A percentile compares a stretch with the other conserved stretches of the same genome.
Conservation (phyloP, 30 jellyfish, hydroid and myxozoan species). For the Chrysaora quinquecirrha region DNA sequence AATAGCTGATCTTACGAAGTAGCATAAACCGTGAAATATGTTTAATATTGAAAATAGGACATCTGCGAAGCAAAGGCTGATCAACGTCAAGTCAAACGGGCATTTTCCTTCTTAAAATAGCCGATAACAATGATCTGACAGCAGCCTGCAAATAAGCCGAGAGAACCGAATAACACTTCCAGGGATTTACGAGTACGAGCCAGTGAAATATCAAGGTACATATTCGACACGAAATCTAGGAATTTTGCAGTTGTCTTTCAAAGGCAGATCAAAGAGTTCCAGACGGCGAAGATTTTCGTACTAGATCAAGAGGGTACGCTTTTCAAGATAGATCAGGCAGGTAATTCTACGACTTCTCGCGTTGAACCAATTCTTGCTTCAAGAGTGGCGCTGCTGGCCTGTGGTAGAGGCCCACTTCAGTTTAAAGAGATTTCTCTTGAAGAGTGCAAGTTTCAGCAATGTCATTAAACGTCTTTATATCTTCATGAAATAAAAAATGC, state of each 20-base stretch:
- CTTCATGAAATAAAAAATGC: too few relatives aligned
- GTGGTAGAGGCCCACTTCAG: too few relatives aligned
- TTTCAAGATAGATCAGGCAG: background rate
- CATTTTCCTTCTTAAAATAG: background rate
- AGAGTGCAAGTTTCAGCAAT: too few relatives aligned
- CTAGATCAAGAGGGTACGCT: background rate
- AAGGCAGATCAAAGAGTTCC: too few relatives aligned
- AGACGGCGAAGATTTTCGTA: background rate
- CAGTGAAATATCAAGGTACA: too few relatives aligned
- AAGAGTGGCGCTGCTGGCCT: too few relatives aligned
- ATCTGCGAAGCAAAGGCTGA: background rate
- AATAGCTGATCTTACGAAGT: background rate
- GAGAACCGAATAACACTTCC: background rate
- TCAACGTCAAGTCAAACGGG: background rate
- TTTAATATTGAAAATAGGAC: background rate
- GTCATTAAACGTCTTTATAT: too few relatives aligned
- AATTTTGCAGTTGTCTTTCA: background rate
- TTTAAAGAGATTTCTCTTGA: too few relatives aligned
- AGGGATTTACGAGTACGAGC: too few relatives aligned
- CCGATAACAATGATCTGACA: background rate
- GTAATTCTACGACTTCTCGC: too few relatives aligned
- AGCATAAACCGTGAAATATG: background rate
- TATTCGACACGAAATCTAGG: too few relatives aligned
- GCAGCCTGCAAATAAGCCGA: background rate
- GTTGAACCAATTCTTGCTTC: too few relatives aligned